Conservation (phyloP, 2,797 vertebrate species). For the Cetoscarus ocellatus region DNA sequence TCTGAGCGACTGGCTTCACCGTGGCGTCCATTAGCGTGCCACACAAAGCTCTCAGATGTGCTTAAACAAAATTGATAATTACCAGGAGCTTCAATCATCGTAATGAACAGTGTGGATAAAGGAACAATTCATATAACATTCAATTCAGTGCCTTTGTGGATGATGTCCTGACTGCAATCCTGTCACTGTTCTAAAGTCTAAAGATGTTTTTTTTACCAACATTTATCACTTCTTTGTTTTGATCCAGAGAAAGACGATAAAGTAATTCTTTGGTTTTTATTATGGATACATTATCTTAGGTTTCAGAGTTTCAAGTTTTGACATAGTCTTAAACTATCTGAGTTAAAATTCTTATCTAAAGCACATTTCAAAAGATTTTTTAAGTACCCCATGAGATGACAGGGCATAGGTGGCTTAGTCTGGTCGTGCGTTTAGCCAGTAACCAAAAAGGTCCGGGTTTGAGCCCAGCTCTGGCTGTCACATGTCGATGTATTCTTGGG, state of each 20-base stretch:
- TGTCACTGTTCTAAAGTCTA: slow-evolving; percentile 25
- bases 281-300: too few species aligned
- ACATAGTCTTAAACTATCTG: too few species aligned
- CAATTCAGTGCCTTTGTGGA: slow-evolving; percentile 64
- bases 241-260: slow-evolving; percentile 42
- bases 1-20: slow-evolving; percentile 81
- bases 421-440: too few species aligned
- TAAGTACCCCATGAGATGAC: too few species aligned
- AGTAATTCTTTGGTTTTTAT: background rate
- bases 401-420: too few species aligned
- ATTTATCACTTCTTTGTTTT: slow-evolving; percentile 65
- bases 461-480: too few species aligned
- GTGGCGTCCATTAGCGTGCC: slow-evolving; percentile 81
- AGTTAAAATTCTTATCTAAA: too few species aligned
- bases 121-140: slow-evolving; percentile 77
- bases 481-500: too few species aligned
- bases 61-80: slow-evolving; percentile 87
- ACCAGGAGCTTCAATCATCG: slow-evolving; percentile 80
- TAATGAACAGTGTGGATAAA: slow-evolving; percentile 82
- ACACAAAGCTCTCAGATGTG: slow-evolving; percentile 78
- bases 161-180: slow-evolving; percentile 44
- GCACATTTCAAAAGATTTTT: too few species aligned
- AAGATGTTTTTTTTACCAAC: slow-evolving; percentile 53
- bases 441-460: too few species aligned
- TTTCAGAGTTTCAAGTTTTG: too few species aligned